A percentile compares a stretch with the other conserved stretches of the same genome.
Evolutionary conservation across 2,888 invertebrate genomes (phyloP).

Genomic region (Matsumyia berberina): DNA sequence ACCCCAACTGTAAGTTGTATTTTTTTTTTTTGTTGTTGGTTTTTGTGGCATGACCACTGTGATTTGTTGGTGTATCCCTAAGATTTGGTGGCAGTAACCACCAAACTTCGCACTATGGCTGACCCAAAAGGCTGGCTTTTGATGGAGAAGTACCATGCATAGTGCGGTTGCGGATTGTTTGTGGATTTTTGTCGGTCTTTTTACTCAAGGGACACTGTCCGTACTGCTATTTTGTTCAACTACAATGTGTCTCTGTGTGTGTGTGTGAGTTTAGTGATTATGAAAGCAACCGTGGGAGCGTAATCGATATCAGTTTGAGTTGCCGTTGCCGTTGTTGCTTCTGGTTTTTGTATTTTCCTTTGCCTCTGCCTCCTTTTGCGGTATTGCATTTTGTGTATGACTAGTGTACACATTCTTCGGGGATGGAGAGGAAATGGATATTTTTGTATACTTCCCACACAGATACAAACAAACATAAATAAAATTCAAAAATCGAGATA

Average conservation of each 20-base stretch:
- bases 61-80: slow-evolving; percentile 50
- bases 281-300: slow-evolving; percentile 77
- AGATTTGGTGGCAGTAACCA: slow-evolving; percentile 31
- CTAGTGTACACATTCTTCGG: neutral
- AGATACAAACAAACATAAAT: slow-evolving; percentile 7
- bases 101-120: slow-evolving; percentile 25
- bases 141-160: slow-evolving; percentile 42
- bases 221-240: slow-evolving; percentile 4
- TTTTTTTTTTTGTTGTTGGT: slow-evolving; percentile 12
- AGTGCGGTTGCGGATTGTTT: slow-evolving; percentile 69
- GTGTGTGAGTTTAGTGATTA: slow-evolving; percentile 40
- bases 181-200: slow-evolving; percentile 53
- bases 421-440: slow-evolving; percentile 20
- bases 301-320: slow-evolving; percentile 75
- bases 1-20: slow-evolving; percentile 70
- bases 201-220: slow-evolving; percentile 66
- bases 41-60: slow-evolving; percentile 40
- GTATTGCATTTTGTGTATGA: slow-evolving; percentile 54
- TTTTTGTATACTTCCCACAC: slow-evolving; percentile 59
- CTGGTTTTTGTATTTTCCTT: slow-evolving; percentile 20
- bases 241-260: slow-evolving; percentile 1
- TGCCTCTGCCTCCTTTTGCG: slow-evolving; percentile 15
- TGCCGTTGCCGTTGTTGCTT: slow-evolving; percentile 44
- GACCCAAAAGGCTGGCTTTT: slow-evolving; percentile 44
- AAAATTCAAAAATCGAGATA: slow-evolving; percentile 28